These are phyloP conservation scores for Bimastos eiseni DNA, from an alignment of 2,888 invertebrate genomes.

Conservation along the genomic window DNA sequence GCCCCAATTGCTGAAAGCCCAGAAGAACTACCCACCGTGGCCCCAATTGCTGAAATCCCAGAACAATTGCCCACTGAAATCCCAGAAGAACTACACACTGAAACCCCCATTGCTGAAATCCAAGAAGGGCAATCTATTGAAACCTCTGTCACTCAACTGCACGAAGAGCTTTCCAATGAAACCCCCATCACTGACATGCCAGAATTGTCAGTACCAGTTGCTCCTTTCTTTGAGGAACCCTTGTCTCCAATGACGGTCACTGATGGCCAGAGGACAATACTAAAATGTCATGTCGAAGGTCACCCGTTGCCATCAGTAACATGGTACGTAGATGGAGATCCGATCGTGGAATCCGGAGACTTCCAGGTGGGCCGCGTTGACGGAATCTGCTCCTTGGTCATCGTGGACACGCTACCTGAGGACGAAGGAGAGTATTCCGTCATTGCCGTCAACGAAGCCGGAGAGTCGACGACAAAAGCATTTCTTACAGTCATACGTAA, in stretches of 20 bases:
- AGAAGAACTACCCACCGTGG: conserved; percentile 28
- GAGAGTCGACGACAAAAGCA: conserved; percentile 54
- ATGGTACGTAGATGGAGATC: conserved; percentile 68
- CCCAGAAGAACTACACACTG: neutral
- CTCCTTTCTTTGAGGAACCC: conserved; percentile 44
- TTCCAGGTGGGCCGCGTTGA: conserved; percentile 61
- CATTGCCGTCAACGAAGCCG: conserved; percentile 57
- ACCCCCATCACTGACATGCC: neutral
- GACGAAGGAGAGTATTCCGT: conserved; percentile 62
- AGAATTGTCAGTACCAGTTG: neutral
- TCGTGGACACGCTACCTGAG: conserved; percentile 54
- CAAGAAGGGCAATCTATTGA: too few species aligned
- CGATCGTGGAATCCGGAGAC: conserved; percentile 63
- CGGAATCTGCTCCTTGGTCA: conserved; percentile 71
- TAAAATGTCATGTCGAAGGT: conserved; percentile 56
- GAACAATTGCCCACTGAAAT: neutral
- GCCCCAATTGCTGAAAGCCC: neutral
- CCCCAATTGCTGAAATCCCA: neutral
- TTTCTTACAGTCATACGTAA: conserved; percentile 54
- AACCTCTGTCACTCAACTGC: neutral
- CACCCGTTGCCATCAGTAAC: conserved; percentile 56
- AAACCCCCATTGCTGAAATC: too few species aligned
- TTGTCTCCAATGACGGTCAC: conserved; percentile 48
- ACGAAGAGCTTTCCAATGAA: neutral
- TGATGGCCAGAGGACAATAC: conserved; percentile 52